Base-by-base conservation (phyloP, 2,888 invertebrate species). In the Cryptocheilus praepositus region DNA sequence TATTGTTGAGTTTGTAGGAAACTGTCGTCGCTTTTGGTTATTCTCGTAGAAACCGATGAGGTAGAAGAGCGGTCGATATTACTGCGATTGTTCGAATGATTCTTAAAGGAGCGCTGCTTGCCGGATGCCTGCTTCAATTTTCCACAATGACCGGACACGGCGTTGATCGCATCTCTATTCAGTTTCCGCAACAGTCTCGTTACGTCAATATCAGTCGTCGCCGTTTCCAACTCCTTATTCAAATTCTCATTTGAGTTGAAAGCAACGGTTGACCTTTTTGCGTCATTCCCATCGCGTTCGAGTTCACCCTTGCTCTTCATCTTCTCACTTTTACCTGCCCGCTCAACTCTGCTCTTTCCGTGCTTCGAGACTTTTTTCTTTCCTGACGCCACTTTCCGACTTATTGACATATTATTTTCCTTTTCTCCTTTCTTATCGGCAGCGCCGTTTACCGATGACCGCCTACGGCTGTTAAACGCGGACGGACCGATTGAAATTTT, bases 141-240 rank as follows among this genome's bases (percentile, higher is more conserved):
- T 49, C 7, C 49, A 19, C 11, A 18, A 2, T 49, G 59, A n/a
- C 66, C 71, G 28, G 49, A 36, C 13, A 73, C 45, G 0, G 73
- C 70, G 8, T 77, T 66, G 28, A 71, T 68, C 28, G 74, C 71
- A 4, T 74, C 68, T 43, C 67, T 61, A 16, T 77, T 74, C 43
- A 67, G 19, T 43, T 75, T 73, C 21, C 65, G 65, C 28, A 77
- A 18, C 0, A 68, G 61, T 16, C 64, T 28, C 3, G 67, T 65
- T 2, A 43, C 74, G 11, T 64, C 49, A 13, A 15, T 11, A 3
- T 19, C 52, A 21, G 15, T n/a, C n/a, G n/a, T n/a, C n/a, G n/a
- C 46, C 46, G 15, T 16, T 46, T 46, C 46, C 46, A 4, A 5
- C 49, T n/a, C 4, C 16, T 45, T 45, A 3, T 16, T 45, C 45